Evolutionary conservation across 2,797 vertebrate genomes (phyloP), one percentile per base, ranked within the genome.

Genomic region (Anguilla pacifica): DNA sequence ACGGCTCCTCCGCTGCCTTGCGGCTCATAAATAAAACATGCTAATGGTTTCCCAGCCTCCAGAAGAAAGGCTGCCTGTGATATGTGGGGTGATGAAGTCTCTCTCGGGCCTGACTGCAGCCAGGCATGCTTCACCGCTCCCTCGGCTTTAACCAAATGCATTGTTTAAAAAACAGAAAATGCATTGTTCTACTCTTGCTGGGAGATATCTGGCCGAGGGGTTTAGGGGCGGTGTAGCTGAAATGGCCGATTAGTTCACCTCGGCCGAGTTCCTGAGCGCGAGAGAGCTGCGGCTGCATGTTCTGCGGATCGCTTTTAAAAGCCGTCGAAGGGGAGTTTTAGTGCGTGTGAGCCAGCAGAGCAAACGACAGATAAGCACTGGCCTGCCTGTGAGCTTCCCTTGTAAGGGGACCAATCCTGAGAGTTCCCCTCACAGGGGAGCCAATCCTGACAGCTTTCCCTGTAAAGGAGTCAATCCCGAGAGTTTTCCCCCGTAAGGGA

Each of bases 21-120:
- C 31, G 22, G n/a, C 17, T 82, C 43, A 25, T 82, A 4, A 82
- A 82, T 82, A 82, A 82, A 82, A 82, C 79, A 49, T 51, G 79
- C 79, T 51, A 49, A 49, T n/a, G 79, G 43, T 51, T 51, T 51
- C 51, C 5, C 43, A 25, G 79, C 79, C 19, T 7, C 9, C 19
- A 74, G 11, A 74, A 35, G 35, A 79, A 74, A 74, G n/a, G 9
- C 13, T 43, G 35, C 3, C 74, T 22, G 74, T 43, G 31, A 79
- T 31, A 19, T 13, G 15, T 13, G 17, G 13, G 43, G 39, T 22
- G 11, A 13, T 6, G 0, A 22, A 7, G 46, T 3, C 25, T 49
- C 22, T 82, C 46, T 82, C 43, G n/a, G 79, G 25, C 10, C 39
- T 82, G 25, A 51, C 19, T 46, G 19, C 43, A 51, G 79, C 79